Percentiles rank a stretch among this genome's conserved stretches.
Evolutionary conservation across 1,140 invertebrate species (phyloP).

Genomic region (Ceratina calcarata): DNA sequence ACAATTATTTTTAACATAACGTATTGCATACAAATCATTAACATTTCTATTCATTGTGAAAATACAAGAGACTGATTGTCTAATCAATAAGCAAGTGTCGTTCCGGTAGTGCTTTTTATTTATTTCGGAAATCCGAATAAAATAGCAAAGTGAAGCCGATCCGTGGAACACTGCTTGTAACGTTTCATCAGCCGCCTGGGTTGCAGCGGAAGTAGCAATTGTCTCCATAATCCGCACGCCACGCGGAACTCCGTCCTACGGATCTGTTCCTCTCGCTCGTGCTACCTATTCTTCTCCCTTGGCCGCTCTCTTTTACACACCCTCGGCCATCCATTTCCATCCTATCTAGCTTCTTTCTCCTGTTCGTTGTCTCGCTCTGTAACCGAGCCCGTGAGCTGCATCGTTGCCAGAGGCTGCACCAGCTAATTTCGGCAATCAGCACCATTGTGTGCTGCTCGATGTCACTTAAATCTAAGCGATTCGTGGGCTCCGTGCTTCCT

Average conservation of each 20-base stretch:
- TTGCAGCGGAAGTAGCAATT: constrained; percentile 68
- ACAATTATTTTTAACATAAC: too few relatives aligned
- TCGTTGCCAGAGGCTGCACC: constrained; percentile 52
- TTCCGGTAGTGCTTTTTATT: too few relatives aligned
- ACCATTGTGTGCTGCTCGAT: constrained; percentile 65
- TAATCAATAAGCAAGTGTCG: too few relatives aligned
- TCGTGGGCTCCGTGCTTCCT: constrained; percentile 3
- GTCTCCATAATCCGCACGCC: constrained; percentile 60
- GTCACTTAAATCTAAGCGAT: constrained; percentile 63
- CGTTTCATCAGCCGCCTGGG: background rate
- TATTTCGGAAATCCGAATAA: too few relatives aligned
- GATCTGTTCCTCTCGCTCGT: constrained; percentile 19
- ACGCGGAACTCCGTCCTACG: constrained; percentile 37
- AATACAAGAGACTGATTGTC: too few relatives aligned
- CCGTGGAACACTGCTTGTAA: too few relatives aligned
- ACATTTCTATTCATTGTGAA: too few relatives aligned
- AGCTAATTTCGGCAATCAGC: constrained; percentile 72
- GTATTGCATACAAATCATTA: too few relatives aligned
- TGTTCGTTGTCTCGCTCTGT: constrained; percentile 14
- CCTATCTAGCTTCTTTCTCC: constrained; percentile 22
- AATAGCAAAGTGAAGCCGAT: too few relatives aligned
- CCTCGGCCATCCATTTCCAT: background rate
- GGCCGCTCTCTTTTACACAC: background rate
- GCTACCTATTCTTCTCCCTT: constrained; percentile 10
- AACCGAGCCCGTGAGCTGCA: constrained; percentile 21